These are phyloP conservation scores for Lordiphosa fenestrarum DNA, from an alignment of 2,888 invertebrate species.

Conservation along the genomic window DNA sequence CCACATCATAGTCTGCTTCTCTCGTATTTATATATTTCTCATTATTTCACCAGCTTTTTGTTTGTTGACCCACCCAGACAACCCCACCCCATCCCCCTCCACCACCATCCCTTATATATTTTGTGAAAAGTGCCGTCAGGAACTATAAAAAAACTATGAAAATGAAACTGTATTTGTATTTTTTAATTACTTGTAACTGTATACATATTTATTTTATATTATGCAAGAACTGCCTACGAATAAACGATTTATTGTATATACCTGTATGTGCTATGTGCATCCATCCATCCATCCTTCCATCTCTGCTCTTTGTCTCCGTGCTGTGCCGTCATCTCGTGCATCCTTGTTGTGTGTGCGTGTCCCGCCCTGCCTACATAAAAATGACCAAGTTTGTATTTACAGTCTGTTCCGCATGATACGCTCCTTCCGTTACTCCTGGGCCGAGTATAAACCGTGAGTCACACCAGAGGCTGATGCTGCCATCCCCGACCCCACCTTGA, in stretches of 20 bases:
- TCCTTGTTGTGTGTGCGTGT: conserved; percentile 4
- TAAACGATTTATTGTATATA: conserved; percentile 75
- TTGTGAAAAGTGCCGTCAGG: conserved; percentile 56
- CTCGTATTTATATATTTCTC: conserved; percentile 35
- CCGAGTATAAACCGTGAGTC: conserved; percentile 60
- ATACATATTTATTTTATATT: conserved; percentile 76
- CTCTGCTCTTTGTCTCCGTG: conserved; percentile 13
- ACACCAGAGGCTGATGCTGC: conserved; percentile 20
- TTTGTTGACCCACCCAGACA: conserved; percentile 16
- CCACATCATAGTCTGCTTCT: conserved; percentile 31
- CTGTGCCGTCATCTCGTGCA: background rate
- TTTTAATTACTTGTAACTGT: conserved; percentile 74
- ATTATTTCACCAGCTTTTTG: conserved; percentile 23
- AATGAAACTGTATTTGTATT: conserved; percentile 73
- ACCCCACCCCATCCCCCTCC: conserved; percentile 7
- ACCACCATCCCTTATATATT: conserved; percentile 28
- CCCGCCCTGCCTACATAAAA: conserved; percentile 27
- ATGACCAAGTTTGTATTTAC: conserved; percentile 62
- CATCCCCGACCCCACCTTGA: conserved; percentile 20
- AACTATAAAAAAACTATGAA: conserved; percentile 51
- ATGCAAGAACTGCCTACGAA: conserved; percentile 76
- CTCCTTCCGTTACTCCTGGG: conserved; percentile 70
- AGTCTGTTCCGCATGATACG: conserved; percentile 75
- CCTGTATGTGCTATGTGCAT: conserved; percentile 30
- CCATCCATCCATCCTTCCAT: conserved; percentile 14